A percentile compares a stretch with the other conserved stretches of the same genome.
phyloP scores from a whole-genome alignment of 1,140 invertebrate genomes.

The Mya arenaria region DNA sequence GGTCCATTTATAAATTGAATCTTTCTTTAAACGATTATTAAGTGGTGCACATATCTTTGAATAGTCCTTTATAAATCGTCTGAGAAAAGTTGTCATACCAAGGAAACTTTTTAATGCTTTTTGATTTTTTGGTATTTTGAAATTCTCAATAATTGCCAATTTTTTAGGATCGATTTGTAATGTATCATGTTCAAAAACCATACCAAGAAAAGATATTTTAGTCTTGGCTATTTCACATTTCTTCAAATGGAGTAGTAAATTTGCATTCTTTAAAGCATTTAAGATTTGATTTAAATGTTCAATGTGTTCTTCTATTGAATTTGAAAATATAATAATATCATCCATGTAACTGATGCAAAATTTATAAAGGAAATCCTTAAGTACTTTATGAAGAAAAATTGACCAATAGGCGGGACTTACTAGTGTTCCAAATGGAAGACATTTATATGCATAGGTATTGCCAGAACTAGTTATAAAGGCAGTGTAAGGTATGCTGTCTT shows the following conservation, averaged over 20 bases:
- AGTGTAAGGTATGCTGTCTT: background rate
- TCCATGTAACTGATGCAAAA: background rate
- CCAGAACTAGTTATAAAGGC: background rate
- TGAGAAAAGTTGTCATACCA: slow-evolving; percentile 1
- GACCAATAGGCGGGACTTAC: background rate
- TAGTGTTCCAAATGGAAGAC: background rate
- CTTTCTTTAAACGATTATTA: background rate
- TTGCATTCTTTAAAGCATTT: background rate
- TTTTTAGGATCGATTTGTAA: background rate
- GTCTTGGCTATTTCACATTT: background rate
- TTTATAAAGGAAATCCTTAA: background rate
- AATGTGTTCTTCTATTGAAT: background rate
- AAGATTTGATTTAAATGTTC: background rate
- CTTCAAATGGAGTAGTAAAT: background rate
- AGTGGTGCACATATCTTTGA: background rate
- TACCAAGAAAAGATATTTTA: background rate
- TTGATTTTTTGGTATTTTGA: slow-evolving; percentile 1
- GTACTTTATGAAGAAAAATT: background rate
- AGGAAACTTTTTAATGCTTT: slow-evolving; percentile 9
- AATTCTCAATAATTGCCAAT: background rate
- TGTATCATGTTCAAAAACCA: background rate
- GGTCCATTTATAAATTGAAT: slow-evolving; percentile 5
- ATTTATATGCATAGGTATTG: background rate
- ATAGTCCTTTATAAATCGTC: slow-evolving; percentile 1
- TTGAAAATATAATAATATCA: background rate